Evolutionary conservation across 2,113 vertebrate species (phyloP).

Genomic region (Pituophis catenifer): DNA sequence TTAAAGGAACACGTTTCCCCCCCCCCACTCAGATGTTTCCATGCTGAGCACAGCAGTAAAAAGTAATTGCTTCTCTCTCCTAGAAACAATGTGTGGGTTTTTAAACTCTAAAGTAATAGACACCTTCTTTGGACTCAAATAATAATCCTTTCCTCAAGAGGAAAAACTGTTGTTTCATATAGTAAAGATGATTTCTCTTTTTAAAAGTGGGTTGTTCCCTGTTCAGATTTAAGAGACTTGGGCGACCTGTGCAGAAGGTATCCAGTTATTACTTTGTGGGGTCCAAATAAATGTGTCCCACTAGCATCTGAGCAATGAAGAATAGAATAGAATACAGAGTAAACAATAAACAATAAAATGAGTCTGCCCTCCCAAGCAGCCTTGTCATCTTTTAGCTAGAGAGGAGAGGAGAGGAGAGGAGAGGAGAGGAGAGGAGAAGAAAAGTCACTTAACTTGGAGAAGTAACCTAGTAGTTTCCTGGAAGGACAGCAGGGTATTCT

Average conservation of each 20-base stretch:
- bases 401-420: neutral
- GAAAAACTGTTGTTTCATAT: conserved; percentile 11
- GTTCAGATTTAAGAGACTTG: neutral
- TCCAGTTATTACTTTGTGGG: neutral
- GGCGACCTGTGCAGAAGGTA: neutral
- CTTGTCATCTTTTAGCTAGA: neutral
- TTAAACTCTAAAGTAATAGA: conserved; percentile 39
- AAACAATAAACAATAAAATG: neutral
- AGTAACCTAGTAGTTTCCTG: neutral
- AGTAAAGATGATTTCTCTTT: conserved; percentile 6
- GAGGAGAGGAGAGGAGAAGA: neutral
- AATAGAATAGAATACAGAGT: neutral
- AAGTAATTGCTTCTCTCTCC: conserved; percentile 36
- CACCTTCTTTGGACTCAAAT: conserved; percentile 29
- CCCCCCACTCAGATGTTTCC: conserved; percentile 18
- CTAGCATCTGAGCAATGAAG: neutral
- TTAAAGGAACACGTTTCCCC: conserved; percentile 11
- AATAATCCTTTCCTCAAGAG: conserved; percentile 28
- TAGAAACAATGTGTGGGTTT: conserved; percentile 28
- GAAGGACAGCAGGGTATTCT: neutral
- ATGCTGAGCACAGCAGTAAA: conserved; percentile 38
- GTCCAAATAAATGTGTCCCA: neutral
- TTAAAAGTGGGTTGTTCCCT: neutral
- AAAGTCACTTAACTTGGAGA: neutral
- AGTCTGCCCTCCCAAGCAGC: neutral